Percentiles rank a stretch among this genome's conserved stretches.
phyloP scores from a whole-genome alignment of 2,888 invertebrate species.

The Heliconius erato region DNA sequence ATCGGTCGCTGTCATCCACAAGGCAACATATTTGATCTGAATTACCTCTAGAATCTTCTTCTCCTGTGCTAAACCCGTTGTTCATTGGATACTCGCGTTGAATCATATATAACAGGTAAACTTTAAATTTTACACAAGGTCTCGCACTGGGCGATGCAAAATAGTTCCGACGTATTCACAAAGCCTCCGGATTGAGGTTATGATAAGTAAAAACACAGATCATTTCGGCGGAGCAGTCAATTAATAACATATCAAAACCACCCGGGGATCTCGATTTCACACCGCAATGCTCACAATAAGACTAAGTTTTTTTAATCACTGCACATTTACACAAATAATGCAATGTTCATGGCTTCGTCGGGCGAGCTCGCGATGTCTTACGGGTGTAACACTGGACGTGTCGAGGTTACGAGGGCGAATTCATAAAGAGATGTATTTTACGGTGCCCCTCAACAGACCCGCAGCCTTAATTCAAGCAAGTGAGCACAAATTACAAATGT shows the following conservation, averaged over 20 bases:
- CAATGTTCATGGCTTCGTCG: constrained; percentile 65
- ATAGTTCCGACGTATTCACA: constrained; percentile 79
- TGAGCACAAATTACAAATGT: constrained; percentile 50
- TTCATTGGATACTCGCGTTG: constrained; percentile 87
- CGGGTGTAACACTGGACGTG: constrained; percentile 43
- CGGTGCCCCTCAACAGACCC: constrained; percentile 16
- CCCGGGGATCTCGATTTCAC: constrained; percentile 56
- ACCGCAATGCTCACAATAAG: constrained; percentile 55
- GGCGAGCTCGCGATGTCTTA: constrained; percentile 54
- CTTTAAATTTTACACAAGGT: constrained; percentile 67
- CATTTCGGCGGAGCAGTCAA: constrained; percentile 65
- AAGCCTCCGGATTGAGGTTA: constrained; percentile 79
- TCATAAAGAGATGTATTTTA: constrained; percentile 33
- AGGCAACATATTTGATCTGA: constrained; percentile 97
- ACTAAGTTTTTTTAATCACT: constrained; percentile 65
- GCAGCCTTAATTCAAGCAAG: constrained; percentile 38
- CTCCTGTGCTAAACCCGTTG: constrained; percentile 96
- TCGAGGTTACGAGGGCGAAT: constrained; percentile 29
- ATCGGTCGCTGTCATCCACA: constrained; percentile 94
- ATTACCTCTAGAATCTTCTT: constrained; percentile 95
- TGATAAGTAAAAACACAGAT: constrained; percentile 72
- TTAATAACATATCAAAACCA: constrained; percentile 63
- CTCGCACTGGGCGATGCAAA: constrained; percentile 70
- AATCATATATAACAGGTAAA: constrained; percentile 84
- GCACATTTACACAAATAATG: constrained; percentile 64